phyloP scores from a whole-genome alignment of 1,140 invertebrate species.

The Bactericera cockerelli region DNA sequence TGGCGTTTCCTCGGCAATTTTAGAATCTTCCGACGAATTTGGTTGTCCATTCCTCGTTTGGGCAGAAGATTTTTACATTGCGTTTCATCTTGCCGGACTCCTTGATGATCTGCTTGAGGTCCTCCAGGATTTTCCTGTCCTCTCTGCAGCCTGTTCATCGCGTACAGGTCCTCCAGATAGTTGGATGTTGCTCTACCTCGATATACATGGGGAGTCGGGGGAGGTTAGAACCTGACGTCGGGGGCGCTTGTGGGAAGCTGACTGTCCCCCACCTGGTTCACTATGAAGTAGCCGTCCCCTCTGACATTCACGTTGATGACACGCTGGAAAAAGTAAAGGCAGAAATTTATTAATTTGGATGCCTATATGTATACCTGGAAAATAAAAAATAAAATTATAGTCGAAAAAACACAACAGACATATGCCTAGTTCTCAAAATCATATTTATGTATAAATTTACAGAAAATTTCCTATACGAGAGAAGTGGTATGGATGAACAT shows the following conservation, averaged over 20 bases:
- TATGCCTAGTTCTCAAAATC: too few relatives aligned
- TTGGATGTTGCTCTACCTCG: background rate
- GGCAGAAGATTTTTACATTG: too few relatives aligned
- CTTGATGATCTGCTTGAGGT: background rate
- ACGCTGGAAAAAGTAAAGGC: background rate
- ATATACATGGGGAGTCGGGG: background rate
- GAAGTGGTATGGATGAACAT: too few relatives aligned
- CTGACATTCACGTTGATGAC: background rate
- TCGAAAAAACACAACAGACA: too few relatives aligned
- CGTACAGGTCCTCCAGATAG: background rate
- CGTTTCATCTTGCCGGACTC: background rate
- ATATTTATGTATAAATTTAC: too few relatives aligned
- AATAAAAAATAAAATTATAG: too few relatives aligned
- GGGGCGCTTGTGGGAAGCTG: background rate
- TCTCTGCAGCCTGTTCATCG: background rate
- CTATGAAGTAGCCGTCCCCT: background rate
- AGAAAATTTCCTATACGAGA: too few relatives aligned
- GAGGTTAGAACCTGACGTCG: background rate
- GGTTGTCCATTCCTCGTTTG: too few relatives aligned
- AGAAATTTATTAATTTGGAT: too few relatives aligned
- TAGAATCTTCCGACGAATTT: too few relatives aligned
- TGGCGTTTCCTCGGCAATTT: too few relatives aligned
- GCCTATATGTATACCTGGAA: too few relatives aligned
- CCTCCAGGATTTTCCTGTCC: conserved; percentile 1
- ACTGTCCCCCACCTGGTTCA: background rate